Percentiles rank a stretch among this genome's conserved stretches.
Conservation (phyloP, 1,140 invertebrate species). For the Holcopasites calliopsidis region DNA sequence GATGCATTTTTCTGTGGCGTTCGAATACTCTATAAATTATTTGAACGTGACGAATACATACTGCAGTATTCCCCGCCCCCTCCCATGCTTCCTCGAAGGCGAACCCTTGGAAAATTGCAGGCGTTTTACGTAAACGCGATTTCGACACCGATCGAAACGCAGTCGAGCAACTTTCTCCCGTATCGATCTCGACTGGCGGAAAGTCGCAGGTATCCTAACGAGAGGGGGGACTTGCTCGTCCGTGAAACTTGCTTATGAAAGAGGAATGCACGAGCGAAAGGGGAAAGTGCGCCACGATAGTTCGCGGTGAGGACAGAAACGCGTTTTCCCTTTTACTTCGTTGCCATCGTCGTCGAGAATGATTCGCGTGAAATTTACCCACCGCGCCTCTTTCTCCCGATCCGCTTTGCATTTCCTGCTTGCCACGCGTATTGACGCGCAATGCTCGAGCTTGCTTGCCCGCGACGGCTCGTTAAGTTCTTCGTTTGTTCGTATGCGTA, state of each 20-base stretch:
- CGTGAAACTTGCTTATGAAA: slow-evolving; percentile 43
- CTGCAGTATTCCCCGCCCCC: no score
- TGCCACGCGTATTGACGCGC: slow-evolving; percentile 5
- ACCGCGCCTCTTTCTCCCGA: background rate
- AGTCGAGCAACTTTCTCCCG: slow-evolving; percentile 53
- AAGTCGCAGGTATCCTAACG: slow-evolving; percentile 43
- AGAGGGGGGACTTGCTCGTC: slow-evolving; percentile 34
- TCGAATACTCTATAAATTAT: no score
- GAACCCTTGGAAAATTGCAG: no score
- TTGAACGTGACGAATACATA: no score
- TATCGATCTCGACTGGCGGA: slow-evolving; percentile 53
- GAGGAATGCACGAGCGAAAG: slow-evolving; percentile 31
- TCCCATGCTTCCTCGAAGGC: no score
- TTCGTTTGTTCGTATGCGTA: background rate
- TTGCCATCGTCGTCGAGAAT: background rate
- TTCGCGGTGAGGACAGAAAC: background rate
- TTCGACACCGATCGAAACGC: slow-evolving; percentile 48
- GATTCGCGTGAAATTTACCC: slow-evolving; percentile 18
- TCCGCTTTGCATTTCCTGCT: slow-evolving; percentile 22
- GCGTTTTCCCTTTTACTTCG: slow-evolving; percentile 27
- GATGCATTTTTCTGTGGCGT: no score
- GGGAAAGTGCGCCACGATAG: slow-evolving; percentile 20
- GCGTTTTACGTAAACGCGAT: slow-evolving; percentile 57
- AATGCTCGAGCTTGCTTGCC: background rate
- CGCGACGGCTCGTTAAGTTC: background rate